Evolutionary conservation across 2,797 vertebrate species (phyloP), one percentile per base, ranked within the genome.

Genomic region (Tarsius wallacei): DNA sequence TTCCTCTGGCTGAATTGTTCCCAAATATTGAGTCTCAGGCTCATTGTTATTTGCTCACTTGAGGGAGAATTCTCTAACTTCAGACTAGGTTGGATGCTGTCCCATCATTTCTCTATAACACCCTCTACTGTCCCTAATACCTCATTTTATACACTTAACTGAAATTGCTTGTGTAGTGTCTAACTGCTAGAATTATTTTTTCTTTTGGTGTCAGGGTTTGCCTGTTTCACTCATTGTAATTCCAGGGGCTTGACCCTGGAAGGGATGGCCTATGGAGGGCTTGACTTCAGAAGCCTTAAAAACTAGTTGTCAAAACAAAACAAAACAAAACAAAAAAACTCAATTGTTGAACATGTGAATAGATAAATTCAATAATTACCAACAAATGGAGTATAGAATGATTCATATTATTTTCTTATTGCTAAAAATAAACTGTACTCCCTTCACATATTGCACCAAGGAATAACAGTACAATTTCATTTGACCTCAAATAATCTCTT

Each of bases 41-140:
- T 57, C 22, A n/a, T 0, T 3, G 3, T 31, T 51, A 51, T 64
- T 81, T 55, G 42, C 14, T 77, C 31, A 5, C 5, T 71, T 63
- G 26, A 70, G 5, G 51, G 68, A 70, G 28, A 78, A 36, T 70
- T 64, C 13, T 7, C 13, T 28, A 21, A 63, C 11, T 57, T 42
- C 14, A 51, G 26, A 55, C 0, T 22, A 47, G 12, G 16, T 8
- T 22, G 13, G 5, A 11, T 61, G 15, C 33, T 57, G 66, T 21
- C 17, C 36, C 26, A 70, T 49, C 17, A 28, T 64, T 36, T 83
- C 70, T 84, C 22, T 53, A 47, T 28, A 82, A 24, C 1, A 36
- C 0, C 2, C 13, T 83, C 17, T 63, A 16, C 33, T 9, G 15
- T 19, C 7, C 0, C 17, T 33, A 21, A 11, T 5, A 78, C 33